phyloP scores from a whole-genome alignment of 2,888 invertebrate species.

The Hydraecia micacea region DNA sequence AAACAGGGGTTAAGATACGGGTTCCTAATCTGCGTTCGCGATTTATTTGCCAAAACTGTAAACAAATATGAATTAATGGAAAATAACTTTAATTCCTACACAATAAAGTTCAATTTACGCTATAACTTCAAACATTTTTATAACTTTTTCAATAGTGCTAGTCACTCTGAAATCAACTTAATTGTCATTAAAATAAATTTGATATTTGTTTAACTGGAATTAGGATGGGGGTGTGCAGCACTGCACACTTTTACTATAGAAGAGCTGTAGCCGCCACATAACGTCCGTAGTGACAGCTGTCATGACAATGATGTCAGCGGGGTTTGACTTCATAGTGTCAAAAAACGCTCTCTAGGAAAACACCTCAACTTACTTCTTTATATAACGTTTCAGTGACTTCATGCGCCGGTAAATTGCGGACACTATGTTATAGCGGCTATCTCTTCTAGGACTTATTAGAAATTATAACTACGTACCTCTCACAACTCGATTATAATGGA shows the following conservation, averaged over 20 bases:
- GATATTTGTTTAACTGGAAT: too few relatives aligned
- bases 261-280: background rate
- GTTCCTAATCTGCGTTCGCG: too few relatives aligned
- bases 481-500: slow-evolving; percentile 15
- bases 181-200: too few relatives aligned
- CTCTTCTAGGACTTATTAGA: background rate
- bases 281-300: background rate
- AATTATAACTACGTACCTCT: background rate
- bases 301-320: background rate
- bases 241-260: background rate
- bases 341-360: background rate
- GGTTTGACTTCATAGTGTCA: background rate
- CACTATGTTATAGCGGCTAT: background rate
- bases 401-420: background rate
- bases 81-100: too few relatives aligned
- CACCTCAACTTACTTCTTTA: background rate
- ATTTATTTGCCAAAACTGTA: too few relatives aligned
- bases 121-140: too few relatives aligned
- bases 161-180: too few relatives aligned
- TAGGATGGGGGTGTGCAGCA: too few relatives aligned
- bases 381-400: background rate
- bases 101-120: too few relatives aligned
- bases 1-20: background rate
- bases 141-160: too few relatives aligned
- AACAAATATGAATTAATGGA: too few relatives aligned